Conservation (phyloP, 2,888 invertebrate species). For the Stratiomys singularior region DNA sequence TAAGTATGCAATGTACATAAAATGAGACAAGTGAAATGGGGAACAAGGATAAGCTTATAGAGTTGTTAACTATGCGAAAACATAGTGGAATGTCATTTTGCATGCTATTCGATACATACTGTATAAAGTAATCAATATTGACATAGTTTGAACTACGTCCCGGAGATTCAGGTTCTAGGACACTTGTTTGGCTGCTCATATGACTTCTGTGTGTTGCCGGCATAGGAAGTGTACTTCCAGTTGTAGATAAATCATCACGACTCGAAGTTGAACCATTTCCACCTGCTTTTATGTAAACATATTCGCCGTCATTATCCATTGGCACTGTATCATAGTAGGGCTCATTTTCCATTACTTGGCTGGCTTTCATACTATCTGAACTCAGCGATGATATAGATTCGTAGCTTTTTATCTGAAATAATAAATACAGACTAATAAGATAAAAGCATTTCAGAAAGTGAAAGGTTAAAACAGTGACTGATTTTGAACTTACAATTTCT, state of each 20-base stretch:
- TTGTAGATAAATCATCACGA: constrained; percentile 73
- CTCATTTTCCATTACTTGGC: constrained; percentile 70
- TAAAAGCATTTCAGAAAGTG: no score
- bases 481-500: constrained; percentile 61
- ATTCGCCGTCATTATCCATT: constrained; percentile 76
- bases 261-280: constrained; percentile 72
- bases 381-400: constrained; percentile 74
- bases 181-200: constrained; percentile 65
- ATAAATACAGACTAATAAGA: no score
- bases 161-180: constrained; percentile 79
- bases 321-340: constrained; percentile 80
- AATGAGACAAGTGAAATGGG: background rate
- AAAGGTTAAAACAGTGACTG: no score
- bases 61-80: constrained; percentile 1
- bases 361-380: constrained; percentile 69
- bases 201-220: constrained; percentile 57
- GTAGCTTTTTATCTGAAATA: constrained; percentile 71
- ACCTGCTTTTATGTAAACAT: constrained; percentile 79
- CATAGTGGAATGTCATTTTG: background rate
- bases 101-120: constrained; percentile 68
- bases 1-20: background rate
- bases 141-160: constrained; percentile 87
- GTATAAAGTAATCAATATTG: constrained; percentile 91
- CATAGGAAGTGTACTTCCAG: constrained; percentile 70
- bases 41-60: background rate